A percentile compares a stretch with the other conserved stretches of the same genome.
phyloP scores from a whole-genome alignment of 1,140 invertebrate species.

The Halesus radiatus region DNA sequence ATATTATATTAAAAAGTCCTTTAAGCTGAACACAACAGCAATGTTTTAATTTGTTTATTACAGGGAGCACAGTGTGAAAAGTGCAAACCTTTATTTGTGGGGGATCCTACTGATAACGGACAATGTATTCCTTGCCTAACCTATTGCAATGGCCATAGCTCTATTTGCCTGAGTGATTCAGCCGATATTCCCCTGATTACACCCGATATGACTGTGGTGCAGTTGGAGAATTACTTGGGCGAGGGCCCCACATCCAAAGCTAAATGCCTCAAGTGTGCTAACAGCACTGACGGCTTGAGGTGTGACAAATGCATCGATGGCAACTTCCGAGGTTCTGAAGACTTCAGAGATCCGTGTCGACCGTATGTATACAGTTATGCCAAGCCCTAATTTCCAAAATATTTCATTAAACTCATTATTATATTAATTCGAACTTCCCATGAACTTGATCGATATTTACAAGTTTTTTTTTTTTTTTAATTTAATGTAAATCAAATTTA shows the following conservation, averaged over 20 bases:
- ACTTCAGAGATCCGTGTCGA: slow-evolving; percentile 81
- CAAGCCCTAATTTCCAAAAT: no score
- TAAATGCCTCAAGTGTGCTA: slow-evolving; percentile 87
- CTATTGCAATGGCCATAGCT: slow-evolving; percentile 92
- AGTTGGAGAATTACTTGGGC: slow-evolving; percentile 72
- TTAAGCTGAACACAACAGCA: no score
- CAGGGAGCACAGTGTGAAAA: slow-evolving; percentile 86
- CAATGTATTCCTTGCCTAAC: slow-evolving; percentile 89
- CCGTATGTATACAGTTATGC: slow-evolving; percentile 74
- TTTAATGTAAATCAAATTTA: no score
- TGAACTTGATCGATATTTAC: no score
- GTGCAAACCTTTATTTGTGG: slow-evolving; percentile 91
- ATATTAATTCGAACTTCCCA: no score
- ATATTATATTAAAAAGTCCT: not conserved
- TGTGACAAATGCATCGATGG: slow-evolving; percentile 90
- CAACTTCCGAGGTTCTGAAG: slow-evolving; percentile 87
- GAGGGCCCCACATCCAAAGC: slow-evolving; percentile 80
- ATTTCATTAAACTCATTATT: no score
- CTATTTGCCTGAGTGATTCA: slow-evolving; percentile 78
- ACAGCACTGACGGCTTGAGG: slow-evolving; percentile 86
- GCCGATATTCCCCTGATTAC: slow-evolving; percentile 64
- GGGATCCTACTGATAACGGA: slow-evolving; percentile 88
- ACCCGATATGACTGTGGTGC: slow-evolving; percentile 71
- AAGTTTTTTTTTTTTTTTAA: no score
- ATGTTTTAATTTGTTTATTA: slow-evolving; percentile 43